Percentiles rank a stretch among this genome's conserved stretches.
Conservation (phyloP, 2,113 vertebrate genomes). For the Dasyurus viverrinus region DNA sequence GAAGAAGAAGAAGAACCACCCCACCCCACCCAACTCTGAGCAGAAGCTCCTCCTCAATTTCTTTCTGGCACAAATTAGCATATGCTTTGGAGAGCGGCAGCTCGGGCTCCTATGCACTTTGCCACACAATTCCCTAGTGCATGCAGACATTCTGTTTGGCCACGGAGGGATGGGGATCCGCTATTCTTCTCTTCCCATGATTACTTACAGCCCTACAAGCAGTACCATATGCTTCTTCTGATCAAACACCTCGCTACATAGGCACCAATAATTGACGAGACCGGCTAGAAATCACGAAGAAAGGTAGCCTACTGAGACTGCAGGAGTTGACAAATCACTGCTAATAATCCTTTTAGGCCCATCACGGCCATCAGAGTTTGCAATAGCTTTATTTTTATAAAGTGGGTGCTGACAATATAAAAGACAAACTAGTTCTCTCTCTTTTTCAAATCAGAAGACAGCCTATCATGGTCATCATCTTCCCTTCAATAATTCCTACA, state of each 20-base stretch:
- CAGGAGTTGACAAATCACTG: conserved; percentile 86
- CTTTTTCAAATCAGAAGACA: conserved; percentile 58
- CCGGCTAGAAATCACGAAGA: conserved; percentile 89
- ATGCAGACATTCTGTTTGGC: conserved; percentile 65
- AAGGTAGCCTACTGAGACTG: conserved; percentile 87
- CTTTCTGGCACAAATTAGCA: conserved; percentile 66
- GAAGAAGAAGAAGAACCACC: not conserved
- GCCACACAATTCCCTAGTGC: conserved; percentile 73
- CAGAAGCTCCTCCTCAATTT: conserved; percentile 33
- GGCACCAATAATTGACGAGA: conserved; percentile 89
- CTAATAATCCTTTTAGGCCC: conserved; percentile 89
- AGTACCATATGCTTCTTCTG: conserved; percentile 89
- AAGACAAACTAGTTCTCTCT: conserved; percentile 69
- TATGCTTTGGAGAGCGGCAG: conserved; percentile 62
- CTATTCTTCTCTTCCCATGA: conserved; percentile 79
- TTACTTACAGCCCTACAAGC: conserved; percentile 83
- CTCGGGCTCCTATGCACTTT: conserved; percentile 64
- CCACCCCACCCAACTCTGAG: not conserved
- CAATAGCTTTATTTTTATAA: conserved; percentile 83
- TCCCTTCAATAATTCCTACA: conserved; percentile 47
- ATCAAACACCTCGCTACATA: conserved; percentile 87
- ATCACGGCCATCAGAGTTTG: conserved; percentile 78
- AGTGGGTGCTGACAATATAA: conserved; percentile 81
- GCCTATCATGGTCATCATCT: conserved; percentile 47
- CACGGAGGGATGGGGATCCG: conserved; percentile 67